These are phyloP conservation scores for Drosophila subquinaria DNA, from an alignment of 2,888 invertebrate genomes.

Conservation along the genomic window DNA sequence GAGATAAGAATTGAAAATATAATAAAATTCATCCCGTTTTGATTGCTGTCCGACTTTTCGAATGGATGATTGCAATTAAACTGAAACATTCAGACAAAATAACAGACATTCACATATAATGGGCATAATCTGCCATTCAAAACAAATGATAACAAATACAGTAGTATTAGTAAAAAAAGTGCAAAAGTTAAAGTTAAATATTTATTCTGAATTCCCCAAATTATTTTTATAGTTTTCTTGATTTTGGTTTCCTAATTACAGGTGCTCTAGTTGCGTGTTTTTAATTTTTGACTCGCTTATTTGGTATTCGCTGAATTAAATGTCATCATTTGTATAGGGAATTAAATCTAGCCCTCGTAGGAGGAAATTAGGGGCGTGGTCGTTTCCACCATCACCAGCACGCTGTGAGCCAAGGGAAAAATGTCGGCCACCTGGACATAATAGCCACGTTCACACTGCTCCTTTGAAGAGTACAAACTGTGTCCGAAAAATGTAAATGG, in stretches of 20 bases:
- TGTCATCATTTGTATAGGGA: neutral
- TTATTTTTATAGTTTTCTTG: neutral
- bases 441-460: slow-evolving; percentile 87
- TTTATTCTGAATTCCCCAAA: no score
- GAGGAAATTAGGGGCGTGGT: slow-evolving; percentile 87
- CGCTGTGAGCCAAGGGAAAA: slow-evolving; percentile 87
- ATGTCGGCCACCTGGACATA: slow-evolving; percentile 87
- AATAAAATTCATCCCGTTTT: no score
- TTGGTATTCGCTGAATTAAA: neutral
- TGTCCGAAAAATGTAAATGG: accelerated
- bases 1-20: no score
- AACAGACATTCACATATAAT: no score
- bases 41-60: no score
- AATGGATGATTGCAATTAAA: neutral
- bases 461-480: slow-evolving; percentile 87
- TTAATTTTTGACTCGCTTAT: neutral
- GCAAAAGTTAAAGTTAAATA: no score
- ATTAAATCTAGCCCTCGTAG: slow-evolving; percentile 63
- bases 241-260: neutral
- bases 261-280: neutral
- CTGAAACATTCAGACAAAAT: neutral
- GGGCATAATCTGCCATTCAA: no score
- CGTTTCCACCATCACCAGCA: slow-evolving; percentile 88
- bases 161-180: no score
- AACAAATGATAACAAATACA: no score